phyloP scores from a whole-genome alignment of 2,888 invertebrate genomes.

The Caenorhabditis afra region DNA sequence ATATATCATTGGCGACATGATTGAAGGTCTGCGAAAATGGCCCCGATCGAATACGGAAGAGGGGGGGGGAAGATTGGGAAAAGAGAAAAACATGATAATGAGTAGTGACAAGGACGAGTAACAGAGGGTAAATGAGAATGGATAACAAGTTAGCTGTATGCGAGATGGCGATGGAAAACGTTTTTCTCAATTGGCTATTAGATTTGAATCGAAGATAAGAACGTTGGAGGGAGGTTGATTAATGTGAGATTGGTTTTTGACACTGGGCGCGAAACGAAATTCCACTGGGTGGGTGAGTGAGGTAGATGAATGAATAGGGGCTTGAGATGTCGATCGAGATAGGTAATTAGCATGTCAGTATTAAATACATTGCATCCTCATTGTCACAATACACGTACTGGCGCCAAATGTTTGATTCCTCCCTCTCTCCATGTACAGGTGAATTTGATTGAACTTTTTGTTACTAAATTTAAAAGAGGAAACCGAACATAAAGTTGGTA shows the following conservation, averaged over 20 bases:
- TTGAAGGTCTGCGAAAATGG: conserved; percentile 47
- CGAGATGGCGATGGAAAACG: conserved; percentile 32
- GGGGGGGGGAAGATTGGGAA: conserved; percentile 12
- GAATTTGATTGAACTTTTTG: neutral
- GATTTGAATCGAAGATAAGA: conserved; percentile 54
- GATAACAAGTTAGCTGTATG: conserved; percentile 26
- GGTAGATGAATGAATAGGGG: conserved; percentile 6
- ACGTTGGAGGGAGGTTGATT: conserved; percentile 31
- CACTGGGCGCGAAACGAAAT: conserved; percentile 14
- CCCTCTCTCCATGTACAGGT: too few species aligned
- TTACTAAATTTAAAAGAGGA: neutral
- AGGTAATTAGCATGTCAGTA: conserved; percentile 31
- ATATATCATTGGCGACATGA: conserved; percentile 49
- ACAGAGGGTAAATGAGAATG: conserved; percentile 25
- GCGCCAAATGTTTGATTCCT: conserved; percentile 44
- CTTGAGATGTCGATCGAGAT: conserved; percentile 12
- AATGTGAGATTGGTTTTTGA: conserved; percentile 46
- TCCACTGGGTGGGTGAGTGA: neutral
- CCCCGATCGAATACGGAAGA: conserved; percentile 4
- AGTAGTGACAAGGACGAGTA: conserved; percentile 56
- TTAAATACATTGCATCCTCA: conserved; percentile 24
- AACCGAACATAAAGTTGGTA: neutral
- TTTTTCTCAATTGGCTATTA: conserved; percentile 48
- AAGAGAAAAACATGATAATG: conserved; percentile 51
- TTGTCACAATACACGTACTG: conserved; percentile 9